These are phyloP conservation scores for Mercenaria mercenaria DNA, from an alignment of 1,140 invertebrate species.

Conservation along the genomic window DNA sequence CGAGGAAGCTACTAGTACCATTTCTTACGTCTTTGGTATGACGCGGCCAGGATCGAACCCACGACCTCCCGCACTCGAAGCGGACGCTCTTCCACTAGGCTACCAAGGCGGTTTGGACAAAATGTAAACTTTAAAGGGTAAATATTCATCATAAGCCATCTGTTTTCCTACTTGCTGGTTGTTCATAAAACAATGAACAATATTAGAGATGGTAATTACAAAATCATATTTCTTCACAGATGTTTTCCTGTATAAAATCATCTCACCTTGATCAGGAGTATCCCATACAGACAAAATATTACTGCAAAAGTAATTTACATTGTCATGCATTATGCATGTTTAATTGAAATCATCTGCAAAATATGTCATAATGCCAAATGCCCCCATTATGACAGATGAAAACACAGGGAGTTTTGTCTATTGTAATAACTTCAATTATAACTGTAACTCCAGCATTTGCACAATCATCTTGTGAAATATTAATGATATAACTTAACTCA, in stretches of 20 bases:
- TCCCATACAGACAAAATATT: background rate
- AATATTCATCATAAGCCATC: conserved; percentile 25
- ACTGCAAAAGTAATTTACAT: background rate
- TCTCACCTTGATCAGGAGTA: background rate
- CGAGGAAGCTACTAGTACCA: too few relatives aligned
- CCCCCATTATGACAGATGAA: background rate
- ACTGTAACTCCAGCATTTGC: too few relatives aligned
- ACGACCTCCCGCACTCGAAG: too few relatives aligned
- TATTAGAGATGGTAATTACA: conserved; percentile 2
- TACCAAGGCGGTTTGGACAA: too few relatives aligned
- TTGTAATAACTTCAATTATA: background rate
- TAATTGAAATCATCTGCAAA: background rate
- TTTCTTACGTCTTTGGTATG: too few relatives aligned
- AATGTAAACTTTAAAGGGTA: background rate
- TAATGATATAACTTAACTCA: too few relatives aligned
- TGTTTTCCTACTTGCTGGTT: background rate
- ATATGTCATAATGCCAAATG: conserved; percentile 17
- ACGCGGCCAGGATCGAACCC: too few relatives aligned
- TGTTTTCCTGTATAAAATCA: background rate
- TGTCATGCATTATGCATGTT: background rate
- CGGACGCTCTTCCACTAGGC: too few relatives aligned
- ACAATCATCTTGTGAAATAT: too few relatives aligned
- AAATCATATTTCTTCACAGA: background rate
- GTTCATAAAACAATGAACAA: background rate
- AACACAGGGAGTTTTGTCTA: background rate